phyloP scores from a whole-genome alignment of 2,888 invertebrate species.

The Drosophila leonis region DNA sequence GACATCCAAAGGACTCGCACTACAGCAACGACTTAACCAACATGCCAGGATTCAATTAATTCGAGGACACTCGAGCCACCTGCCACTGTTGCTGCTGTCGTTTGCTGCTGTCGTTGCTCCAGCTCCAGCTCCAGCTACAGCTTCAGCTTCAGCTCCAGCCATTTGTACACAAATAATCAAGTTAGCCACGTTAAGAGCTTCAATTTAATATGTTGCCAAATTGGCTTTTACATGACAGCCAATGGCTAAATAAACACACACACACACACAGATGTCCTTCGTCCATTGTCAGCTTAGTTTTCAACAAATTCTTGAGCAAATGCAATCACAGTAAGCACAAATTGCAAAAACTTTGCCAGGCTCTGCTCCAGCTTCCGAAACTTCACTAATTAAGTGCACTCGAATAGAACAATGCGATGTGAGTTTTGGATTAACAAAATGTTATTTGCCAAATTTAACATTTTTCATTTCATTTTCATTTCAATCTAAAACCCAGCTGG shows the following conservation, averaged over 20 bases:
- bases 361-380: constrained; percentile 3
- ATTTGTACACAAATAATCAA: constrained; percentile 43
- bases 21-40: constrained; percentile 20
- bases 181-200: constrained; percentile 29
- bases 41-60: constrained; percentile 52
- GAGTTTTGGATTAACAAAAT: constrained; percentile 7
- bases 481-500: background rate
- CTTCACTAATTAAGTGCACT: constrained; percentile 12
- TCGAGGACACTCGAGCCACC: constrained; percentile 37
- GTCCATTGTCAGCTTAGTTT: constrained; percentile 17
- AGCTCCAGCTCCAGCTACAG: constrained; percentile 10
- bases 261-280: background rate
- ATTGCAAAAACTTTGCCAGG: constrained; percentile 4
- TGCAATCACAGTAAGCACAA: constrained; percentile 9
- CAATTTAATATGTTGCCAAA: constrained; percentile 42
- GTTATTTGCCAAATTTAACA: background rate
- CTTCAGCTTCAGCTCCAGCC: constrained; percentile 14
- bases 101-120: background rate
- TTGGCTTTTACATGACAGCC: constrained; percentile 35
- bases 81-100: background rate
- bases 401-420: background rate
- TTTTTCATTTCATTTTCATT: too few species aligned
- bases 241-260: constrained; percentile 9
- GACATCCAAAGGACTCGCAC: constrained; percentile 3
- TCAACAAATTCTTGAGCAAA: constrained; percentile 17